A percentile compares a stretch with the other conserved stretches of the same genome.
Evolutionary conservation across 1,140 invertebrate species (phyloP).

Genomic region (Microplitis mediator): DNA sequence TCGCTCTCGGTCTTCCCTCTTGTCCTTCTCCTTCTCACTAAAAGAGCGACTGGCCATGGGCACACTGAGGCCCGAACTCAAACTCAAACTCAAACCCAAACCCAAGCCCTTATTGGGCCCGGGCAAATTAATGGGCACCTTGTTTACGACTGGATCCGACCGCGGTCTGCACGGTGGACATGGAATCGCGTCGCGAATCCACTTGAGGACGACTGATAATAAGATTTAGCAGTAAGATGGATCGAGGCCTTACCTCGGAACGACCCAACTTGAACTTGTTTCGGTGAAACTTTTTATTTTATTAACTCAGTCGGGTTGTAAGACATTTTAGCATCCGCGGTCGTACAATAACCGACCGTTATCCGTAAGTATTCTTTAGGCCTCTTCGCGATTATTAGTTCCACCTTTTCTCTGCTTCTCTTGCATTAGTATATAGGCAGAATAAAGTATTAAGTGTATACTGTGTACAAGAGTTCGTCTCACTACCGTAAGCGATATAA

Average conservation of each 20-base stretch:
- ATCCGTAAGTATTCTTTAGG: not conserved
- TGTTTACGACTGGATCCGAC: slow-evolving; percentile 56
- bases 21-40: too few relatives aligned
- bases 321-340: not conserved
- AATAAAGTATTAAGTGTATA: too few relatives aligned
- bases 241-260: not conserved
- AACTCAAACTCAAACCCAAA: too few relatives aligned
- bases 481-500: slow-evolving; percentile 37
- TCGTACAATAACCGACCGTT: slow-evolving; percentile 9
- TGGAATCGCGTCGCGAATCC: slow-evolving; percentile 58
- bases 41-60: slow-evolving; percentile 11
- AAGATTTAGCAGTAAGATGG: slow-evolving; percentile 23
- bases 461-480: not conserved
- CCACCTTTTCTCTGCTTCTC: slow-evolving; percentile 22
- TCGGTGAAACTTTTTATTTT: too few relatives aligned
- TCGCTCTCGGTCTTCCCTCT: too few relatives aligned
- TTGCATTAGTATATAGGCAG: not conserved
- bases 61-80: too few relatives aligned
- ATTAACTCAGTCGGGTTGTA: not conserved
- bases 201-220: slow-evolving; percentile 47
- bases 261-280: too few relatives aligned
- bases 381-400: slow-evolving; percentile 28
- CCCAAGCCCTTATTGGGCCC: slow-evolving; percentile 52
- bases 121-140: slow-evolving; percentile 58
- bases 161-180: slow-evolving; percentile 46